phyloP scores from a whole-genome alignment of 2,113 vertebrate genomes.

The Mixornis gularis region DNA sequence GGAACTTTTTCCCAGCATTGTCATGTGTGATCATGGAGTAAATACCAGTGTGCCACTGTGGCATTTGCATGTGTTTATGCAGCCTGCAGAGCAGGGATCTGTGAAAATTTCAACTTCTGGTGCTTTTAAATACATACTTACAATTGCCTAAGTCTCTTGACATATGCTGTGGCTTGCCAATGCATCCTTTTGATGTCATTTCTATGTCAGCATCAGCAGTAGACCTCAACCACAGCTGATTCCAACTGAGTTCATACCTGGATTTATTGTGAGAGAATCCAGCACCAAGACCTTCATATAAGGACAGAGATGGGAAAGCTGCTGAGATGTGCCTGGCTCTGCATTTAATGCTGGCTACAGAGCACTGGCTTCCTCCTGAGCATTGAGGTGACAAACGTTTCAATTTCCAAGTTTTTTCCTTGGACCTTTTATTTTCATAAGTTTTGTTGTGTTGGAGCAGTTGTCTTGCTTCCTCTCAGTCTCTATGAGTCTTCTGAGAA shows the following conservation, averaged over 20 bases:
- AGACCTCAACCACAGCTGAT: not conserved
- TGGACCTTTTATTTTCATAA: not conserved
- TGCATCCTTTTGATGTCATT: not conserved
- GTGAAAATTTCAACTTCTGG: not conserved
- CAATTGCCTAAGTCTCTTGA: not conserved
- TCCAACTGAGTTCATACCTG: not conserved
- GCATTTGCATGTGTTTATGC: not conserved
- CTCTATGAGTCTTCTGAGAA: not conserved
- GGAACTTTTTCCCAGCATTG: not conserved
- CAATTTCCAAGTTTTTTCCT: not conserved
- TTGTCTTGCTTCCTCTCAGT: not conserved
- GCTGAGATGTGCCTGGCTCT: not conserved
- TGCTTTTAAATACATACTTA: not conserved
- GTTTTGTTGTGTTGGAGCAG: accelerated
- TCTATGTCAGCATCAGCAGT: not conserved
- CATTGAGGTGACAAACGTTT: not conserved
- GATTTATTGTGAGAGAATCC: not conserved
- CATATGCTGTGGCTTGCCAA: not conserved
- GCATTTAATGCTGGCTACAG: not conserved
- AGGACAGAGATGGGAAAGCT: not conserved
- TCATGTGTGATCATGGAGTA: not conserved
- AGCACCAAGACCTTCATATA: not conserved
- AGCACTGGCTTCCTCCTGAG: not conserved
- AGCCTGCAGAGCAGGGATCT: not conserved
- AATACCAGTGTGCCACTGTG: not conserved